Conservation (phyloP, 2,113 vertebrate genomes). For the Blennius ocellaris region DNA sequence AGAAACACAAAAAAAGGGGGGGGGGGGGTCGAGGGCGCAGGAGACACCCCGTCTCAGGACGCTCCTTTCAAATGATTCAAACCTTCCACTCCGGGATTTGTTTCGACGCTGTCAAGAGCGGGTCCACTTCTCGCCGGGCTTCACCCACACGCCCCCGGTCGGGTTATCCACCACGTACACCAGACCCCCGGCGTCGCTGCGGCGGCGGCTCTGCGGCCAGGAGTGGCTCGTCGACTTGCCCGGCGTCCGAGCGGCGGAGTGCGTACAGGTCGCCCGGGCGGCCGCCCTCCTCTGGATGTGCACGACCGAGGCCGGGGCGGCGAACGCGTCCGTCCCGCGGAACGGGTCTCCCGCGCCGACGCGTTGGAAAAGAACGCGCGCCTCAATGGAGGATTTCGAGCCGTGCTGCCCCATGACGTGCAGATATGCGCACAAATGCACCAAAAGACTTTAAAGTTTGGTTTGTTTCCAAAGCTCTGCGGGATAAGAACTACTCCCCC, state of each 20-base stretch:
- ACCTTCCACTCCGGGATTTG: not conserved
- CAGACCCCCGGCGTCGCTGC: slow-evolving; percentile 63
- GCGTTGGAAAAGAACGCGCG: slow-evolving; percentile 56
- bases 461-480: not conserved
- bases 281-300: slow-evolving; percentile 51
- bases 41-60: not conserved
- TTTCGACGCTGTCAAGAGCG: slow-evolving; percentile 57
- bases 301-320: slow-evolving; percentile 30
- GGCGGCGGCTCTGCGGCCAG: slow-evolving; percentile 46
- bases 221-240: slow-evolving; percentile 18
- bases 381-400: slow-evolving; percentile 68
- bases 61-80: not conserved
- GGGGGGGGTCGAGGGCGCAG: not conserved
- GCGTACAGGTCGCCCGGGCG: not conserved
- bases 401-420: slow-evolving; percentile 77
- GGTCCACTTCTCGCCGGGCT: slow-evolving; percentile 63
- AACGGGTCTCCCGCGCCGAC: slow-evolving; percentile 19
- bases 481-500: not conserved
- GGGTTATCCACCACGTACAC: slow-evolving; percentile 82
- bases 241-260: not conserved
- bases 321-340: slow-evolving; percentile 36
- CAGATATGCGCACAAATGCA: not conserved
- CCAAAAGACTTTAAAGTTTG: not conserved
- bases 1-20: not conserved
- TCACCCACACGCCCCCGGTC: slow-evolving; percentile 84